phyloP scores from a whole-genome alignment of 2,113 vertebrate genomes.

The Daphoenositta chrysoptera region DNA sequence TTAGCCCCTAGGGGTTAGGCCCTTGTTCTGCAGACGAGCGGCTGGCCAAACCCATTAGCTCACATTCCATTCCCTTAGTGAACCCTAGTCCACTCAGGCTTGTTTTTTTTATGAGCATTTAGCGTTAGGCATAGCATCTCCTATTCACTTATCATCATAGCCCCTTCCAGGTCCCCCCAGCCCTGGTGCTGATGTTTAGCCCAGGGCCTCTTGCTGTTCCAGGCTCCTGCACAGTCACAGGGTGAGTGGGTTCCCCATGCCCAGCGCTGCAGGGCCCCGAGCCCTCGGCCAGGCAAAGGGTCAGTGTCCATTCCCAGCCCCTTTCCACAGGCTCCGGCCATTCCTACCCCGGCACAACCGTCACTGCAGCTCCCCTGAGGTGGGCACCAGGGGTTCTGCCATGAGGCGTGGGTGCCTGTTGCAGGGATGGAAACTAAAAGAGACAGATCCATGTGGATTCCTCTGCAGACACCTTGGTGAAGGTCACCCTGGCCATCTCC shows the following conservation, averaged over 20 bases:
- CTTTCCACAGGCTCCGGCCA: not conserved
- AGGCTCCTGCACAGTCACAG: not conserved
- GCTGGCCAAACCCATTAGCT: too few relatives aligned
- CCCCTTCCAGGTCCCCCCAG: too few relatives aligned
- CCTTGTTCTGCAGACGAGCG: too few relatives aligned
- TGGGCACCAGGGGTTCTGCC: fast-evolving
- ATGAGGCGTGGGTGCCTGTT: not conserved
- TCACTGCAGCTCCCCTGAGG: not conserved
- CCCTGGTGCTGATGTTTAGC: not conserved
- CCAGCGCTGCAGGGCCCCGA: not conserved
- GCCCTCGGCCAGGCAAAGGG: not conserved
- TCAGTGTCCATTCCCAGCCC: too few relatives aligned
- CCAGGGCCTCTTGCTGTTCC: not conserved
- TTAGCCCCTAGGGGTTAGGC: too few relatives aligned
- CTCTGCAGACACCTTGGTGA: not conserved
- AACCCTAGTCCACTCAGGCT: too few relatives aligned
- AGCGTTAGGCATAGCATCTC: too few relatives aligned
- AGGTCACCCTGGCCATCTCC: not conserved
- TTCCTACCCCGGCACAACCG: not conserved
- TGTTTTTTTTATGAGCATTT: too few relatives aligned
- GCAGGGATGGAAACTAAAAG: not conserved
- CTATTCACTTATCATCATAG: too few relatives aligned
- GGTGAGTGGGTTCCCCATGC: not conserved
- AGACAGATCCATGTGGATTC: not conserved
- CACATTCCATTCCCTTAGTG: too few relatives aligned